Conservation (phyloP, 2,888 invertebrate genomes). For the Chesias legatella region DNA sequence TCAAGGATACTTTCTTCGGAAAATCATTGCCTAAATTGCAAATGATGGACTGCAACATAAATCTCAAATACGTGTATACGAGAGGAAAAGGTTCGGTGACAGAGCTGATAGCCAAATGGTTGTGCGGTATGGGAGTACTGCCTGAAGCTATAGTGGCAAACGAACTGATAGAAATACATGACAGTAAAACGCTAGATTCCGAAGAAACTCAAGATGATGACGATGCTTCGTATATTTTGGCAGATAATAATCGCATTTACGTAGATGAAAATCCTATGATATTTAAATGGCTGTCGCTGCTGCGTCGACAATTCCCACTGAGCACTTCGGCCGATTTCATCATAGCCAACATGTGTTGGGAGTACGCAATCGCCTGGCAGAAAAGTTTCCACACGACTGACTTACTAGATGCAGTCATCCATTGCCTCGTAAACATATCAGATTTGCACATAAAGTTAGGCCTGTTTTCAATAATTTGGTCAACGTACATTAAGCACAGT, state of each 20-base stretch:
- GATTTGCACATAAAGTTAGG: conserved; percentile 87
- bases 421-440: conserved; percentile 84
- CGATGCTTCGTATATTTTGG: conserved; percentile 49
- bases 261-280: conserved; percentile 72
- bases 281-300: conserved; percentile 82
- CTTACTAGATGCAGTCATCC: conserved; percentile 85
- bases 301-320: conserved; percentile 91
- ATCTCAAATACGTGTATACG: conserved; percentile 83
- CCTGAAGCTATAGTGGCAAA: conserved; percentile 82
- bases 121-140: conserved; percentile 86
- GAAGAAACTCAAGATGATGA: conserved; percentile 41
- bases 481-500: conserved; percentile 90
- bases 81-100: conserved; percentile 91
- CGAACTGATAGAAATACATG: conserved; percentile 58
- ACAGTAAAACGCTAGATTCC: conserved; percentile 29
- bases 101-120: conserved; percentile 93
- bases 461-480: conserved; percentile 92
- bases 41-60: conserved; percentile 80
- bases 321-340: conserved; percentile 90
- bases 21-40: conserved; percentile 75
- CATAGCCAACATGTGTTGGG: conserved; percentile 94
- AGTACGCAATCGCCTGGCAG: conserved; percentile 93
- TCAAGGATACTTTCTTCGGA: conserved; percentile 62
- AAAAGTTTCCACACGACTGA: conserved; percentile 84
- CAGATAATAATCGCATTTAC: conserved; percentile 55